Percentiles rank a stretch among this genome's conserved stretches.
These are phyloP conservation scores for Okamejei kenojei DNA, from an alignment of 2,797 vertebrate genomes.

Conservation along the genomic window DNA sequence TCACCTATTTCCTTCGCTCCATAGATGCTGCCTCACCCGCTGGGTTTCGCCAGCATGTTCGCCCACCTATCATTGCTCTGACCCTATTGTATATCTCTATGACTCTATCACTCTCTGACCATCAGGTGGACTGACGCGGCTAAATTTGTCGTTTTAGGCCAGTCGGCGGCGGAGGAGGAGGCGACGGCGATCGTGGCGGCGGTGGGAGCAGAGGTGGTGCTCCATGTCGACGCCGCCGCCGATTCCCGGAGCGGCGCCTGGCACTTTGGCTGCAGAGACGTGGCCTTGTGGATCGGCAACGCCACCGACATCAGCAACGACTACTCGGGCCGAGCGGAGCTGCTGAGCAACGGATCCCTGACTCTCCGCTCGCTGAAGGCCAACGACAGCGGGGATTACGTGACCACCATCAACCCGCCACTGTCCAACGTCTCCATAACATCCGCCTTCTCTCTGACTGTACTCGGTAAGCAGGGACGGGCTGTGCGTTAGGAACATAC, in stretches of 20 bases:
- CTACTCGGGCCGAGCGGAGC: background rate
- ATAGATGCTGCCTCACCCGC: too few relatives aligned
- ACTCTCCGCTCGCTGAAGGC: background rate
- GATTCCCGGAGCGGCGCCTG: background rate
- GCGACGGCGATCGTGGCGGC: background rate
- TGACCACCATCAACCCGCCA: background rate
- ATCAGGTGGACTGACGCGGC: background rate
- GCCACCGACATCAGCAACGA: background rate
- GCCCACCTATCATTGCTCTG: too few relatives aligned
- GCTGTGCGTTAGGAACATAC: too few relatives aligned
- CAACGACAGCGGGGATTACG: background rate
- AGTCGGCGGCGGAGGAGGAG: background rate
- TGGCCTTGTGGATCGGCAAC: background rate
- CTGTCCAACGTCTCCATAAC: background rate
- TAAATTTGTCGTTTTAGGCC: background rate
- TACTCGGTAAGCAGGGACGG: background rate
- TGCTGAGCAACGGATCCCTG: background rate
- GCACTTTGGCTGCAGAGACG: background rate
- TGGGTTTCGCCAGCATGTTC: too few relatives aligned
- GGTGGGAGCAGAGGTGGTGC: background rate
- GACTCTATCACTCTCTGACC: background rate
- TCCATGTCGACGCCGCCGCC: rapidly evolving
- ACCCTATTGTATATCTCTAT: too few relatives aligned
- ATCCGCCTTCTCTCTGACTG: background rate
- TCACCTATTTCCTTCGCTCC: too few relatives aligned